phyloP scores from a whole-genome alignment of 1,140 invertebrate species.

The Littorina saxatilis region DNA sequence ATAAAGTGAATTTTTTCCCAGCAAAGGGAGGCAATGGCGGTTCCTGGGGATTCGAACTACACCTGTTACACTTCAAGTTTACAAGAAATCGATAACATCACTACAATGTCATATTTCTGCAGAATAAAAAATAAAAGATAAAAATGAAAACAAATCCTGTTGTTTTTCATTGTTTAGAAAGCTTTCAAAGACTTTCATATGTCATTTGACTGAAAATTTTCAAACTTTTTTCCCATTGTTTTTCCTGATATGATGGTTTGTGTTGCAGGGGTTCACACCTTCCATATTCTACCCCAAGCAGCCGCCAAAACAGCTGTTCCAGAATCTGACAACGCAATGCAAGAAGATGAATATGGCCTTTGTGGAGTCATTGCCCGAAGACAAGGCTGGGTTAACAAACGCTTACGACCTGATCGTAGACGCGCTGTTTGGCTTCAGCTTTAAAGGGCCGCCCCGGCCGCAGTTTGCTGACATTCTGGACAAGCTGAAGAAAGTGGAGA shows the following conservation, averaged over 20 bases:
- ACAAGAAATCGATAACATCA: no score
- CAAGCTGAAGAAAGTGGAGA: conserved; percentile 82
- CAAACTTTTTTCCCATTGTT: background rate
- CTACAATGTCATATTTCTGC: no score
- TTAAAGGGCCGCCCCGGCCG: conserved; percentile 88
- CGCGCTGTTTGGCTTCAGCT: conserved; percentile 98
- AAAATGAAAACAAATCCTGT: no score
- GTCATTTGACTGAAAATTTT: no score
- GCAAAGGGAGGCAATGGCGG: no score
- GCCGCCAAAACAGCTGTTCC: conserved; percentile 88
- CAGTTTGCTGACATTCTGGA: conserved; percentile 81
- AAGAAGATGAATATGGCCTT: conserved; percentile 87
- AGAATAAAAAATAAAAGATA: no score
- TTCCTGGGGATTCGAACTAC: no score
- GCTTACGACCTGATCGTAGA: conserved; percentile 79
- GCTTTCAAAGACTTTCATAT: no score
- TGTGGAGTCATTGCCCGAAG: conserved; percentile 80
- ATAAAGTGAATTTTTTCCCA: no score
- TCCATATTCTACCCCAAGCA: conserved; percentile 93
- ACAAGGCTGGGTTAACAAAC: conserved; percentile 67
- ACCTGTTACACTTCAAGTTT: no score
- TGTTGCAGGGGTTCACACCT: conserved; percentile 84
- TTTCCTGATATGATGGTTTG: background rate
- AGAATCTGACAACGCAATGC: conserved; percentile 90
- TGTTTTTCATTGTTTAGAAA: no score